Conservation (phyloP, 2,888 invertebrate species). For the Auanema sp. region DNA sequence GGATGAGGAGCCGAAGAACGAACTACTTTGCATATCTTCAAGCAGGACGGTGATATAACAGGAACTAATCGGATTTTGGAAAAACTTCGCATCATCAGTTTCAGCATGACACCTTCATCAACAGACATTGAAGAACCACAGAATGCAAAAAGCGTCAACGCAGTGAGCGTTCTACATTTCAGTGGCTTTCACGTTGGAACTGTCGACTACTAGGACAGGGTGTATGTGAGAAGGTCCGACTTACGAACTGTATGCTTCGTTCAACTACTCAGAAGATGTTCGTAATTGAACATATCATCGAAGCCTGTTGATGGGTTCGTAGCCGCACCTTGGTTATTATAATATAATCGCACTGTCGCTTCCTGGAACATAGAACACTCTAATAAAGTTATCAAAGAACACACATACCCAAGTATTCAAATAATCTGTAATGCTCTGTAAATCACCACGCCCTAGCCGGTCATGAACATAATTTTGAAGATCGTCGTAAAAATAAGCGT, state of each 20-base stretch:
- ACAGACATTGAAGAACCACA: background rate
- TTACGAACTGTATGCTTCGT: background rate
- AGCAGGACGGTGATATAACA: too few relatives aligned
- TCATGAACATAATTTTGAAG: constrained; percentile 59
- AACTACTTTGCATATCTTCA: too few relatives aligned
- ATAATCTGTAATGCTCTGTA: constrained; percentile 51
- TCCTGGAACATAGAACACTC: constrained; percentile 19
- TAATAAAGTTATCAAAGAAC: background rate
- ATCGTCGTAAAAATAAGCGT: constrained; percentile 60
- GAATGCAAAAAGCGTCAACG: too few relatives aligned
- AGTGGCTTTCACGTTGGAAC: too few relatives aligned
- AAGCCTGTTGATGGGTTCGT: background rate
- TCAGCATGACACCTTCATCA: background rate
- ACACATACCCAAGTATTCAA: constrained; percentile 56
- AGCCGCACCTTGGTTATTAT: constrained; percentile 12
- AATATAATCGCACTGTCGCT: constrained; percentile 28
- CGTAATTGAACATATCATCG: constrained; percentile 21
- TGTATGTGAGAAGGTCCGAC: too few relatives aligned
- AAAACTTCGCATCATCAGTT: too few relatives aligned
- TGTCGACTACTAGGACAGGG: too few relatives aligned
- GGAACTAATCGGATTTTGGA: too few relatives aligned
- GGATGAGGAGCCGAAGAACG: too few relatives aligned
- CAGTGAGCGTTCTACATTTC: too few relatives aligned
- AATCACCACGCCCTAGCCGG: constrained; percentile 43
- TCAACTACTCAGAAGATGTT: background rate